Evolutionary conservation across 2,888 invertebrate species (phyloP), one percentile per base, ranked within the genome.

Genomic region (Cephus pygmeus): DNA sequence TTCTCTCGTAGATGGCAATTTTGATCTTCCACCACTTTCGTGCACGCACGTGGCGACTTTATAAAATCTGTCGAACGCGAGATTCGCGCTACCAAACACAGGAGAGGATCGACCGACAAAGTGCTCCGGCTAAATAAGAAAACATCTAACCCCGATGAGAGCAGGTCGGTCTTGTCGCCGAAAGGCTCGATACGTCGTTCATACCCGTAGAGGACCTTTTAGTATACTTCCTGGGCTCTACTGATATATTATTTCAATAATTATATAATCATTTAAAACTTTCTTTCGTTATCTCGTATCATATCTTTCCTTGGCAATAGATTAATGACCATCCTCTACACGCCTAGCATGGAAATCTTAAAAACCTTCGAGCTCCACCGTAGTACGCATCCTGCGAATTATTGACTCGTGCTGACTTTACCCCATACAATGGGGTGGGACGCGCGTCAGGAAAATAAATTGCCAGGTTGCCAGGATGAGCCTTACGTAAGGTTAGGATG

Each of bases 11-110:
- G 71, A 71, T 71, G 71, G 40, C 75, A 75, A 75, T 73, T 73
- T 68, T 79, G 35, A 75, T 79, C 69, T 36, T 75, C 69, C 11
- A 71, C 71, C 33, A 34, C 71, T 71, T 71, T 12, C 31, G 71
- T n/a, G 71, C 31, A 71, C 31, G 71, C 71, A 71, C 71, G 71
- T 15, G 71, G 31, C 71, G 31, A 71, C 34, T 1, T 71, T 34
- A 31, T 31, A 71, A 71, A 30, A 56, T 56, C 56, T 56, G 56
- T 9, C 56, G 56, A 56, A 56, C 56, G 56, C 56, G 56, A 23
- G 23, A 56, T 56, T 56, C 56, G 56, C 23, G 56, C 56, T 56
- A 9, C 23, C 56, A 56, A 56, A 56, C 56, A 9, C 56, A 15
- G 56, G 23, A 56, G 23, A 56, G 56, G 56, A 56, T 56, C 56